These are phyloP conservation scores for Apostichopus parvimensis DNA, from an alignment of 35 echinoderm and acorn worm species.

Conservation along the genomic window DNA sequence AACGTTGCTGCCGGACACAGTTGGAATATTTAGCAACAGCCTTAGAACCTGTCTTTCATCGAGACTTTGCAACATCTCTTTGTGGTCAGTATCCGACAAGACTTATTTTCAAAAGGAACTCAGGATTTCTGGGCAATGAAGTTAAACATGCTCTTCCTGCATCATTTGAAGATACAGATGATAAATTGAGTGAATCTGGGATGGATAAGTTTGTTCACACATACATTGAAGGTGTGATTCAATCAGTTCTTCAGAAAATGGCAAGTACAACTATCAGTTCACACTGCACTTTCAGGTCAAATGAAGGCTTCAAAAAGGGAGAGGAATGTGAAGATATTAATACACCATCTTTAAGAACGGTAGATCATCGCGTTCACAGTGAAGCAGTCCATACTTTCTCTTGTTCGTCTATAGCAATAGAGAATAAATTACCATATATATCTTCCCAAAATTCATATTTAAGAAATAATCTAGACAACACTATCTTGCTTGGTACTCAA, in stretches of 20 bases:
- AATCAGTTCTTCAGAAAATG: constrained; percentile 46
- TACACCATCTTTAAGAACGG: not conserved
- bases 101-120: constrained; percentile 7
- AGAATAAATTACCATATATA: not conserved
- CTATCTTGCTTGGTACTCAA: constrained; percentile 1
- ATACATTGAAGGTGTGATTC: constrained; percentile 60
- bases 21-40: constrained; percentile 91
- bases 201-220: constrained; percentile 63
- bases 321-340: not conserved
- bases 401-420: not conserved
- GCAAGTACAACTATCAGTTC: not conserved
- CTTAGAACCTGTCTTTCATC: constrained; percentile 94
- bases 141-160: not conserved
- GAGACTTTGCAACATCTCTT: constrained; percentile 77
- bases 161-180: not conserved
- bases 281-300: not conserved
- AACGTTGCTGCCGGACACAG: constrained; percentile 71
- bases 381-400: not conserved
- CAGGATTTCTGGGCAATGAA: not conserved
- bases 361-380: not conserved
- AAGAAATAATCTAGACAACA: not conserved
- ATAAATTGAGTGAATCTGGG: not conserved
- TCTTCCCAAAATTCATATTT: not conserved
- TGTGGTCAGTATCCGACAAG: constrained; percentile 75
- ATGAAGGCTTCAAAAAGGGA: not conserved